Base-by-base conservation (phyloP, 1,140 invertebrate genomes). In the Leptinotarsa texana region DNA sequence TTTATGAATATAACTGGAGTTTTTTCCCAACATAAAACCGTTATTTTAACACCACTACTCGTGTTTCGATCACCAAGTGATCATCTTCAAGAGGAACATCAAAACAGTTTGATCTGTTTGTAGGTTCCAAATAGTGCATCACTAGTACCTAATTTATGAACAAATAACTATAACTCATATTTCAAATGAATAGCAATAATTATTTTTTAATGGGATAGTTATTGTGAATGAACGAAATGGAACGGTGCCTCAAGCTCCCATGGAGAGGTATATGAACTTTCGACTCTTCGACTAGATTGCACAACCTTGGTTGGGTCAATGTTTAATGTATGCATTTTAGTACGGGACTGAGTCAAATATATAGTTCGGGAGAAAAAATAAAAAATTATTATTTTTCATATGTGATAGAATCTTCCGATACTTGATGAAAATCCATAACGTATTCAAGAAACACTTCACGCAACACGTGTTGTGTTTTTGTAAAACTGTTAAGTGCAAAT, bases 251-350 rank as follows among this genome's bases (percentile, higher is more conserved):
- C 51, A 57, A 18, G 51, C 51, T 17, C 51, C 6, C 15, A n/a
- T 17, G n/a, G n/a, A 57, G 8, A 57, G 51, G 51, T 57, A 57
- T 18, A 57, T 57, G 51, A 57, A 57, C 51, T 57, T 42, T 42
- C 51, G n/a, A 57, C 51, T 57, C n/a, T 57, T 57, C 51, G 51
- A 57, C 15, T 18, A 57, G 15, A 57, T 18, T 57, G 51, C 51
- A 57, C 3, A 57, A 57, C 13, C 51, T 57, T 57, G 51, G 51
- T 0, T 5, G 15, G 51, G 51, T 57, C n/a, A 15, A 57, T 57
- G 51, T 57, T 57, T n/a, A 17, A 57, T 57, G 51, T 57, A 57
- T 57, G 51, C 51, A 57, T 57, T 57, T 57, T 57, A n/a, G 51
- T 4, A 57, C 15, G 51, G 51, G 5, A n/a, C n/a, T 17, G 13